Evolutionary conservation across 2,797 vertebrate genomes (phyloP).

Genomic region (Triplophysa bombifrons): DNA sequence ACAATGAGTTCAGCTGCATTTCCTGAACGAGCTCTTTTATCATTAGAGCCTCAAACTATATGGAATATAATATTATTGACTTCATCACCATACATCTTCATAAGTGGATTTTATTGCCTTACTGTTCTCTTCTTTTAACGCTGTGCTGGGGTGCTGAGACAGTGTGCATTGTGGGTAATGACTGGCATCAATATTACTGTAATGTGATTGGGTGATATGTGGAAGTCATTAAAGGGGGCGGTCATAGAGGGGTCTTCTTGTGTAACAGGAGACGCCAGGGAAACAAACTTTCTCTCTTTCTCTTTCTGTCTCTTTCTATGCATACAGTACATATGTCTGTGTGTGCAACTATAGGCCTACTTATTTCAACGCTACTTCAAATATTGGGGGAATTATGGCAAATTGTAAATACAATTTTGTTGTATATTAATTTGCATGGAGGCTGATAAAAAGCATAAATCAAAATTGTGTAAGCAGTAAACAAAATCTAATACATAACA

Average conservation of each 20-base stretch:
- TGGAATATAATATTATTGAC: constrained; percentile 79
- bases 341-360: not conserved
- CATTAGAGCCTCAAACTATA: constrained; percentile 68
- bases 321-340: not conserved
- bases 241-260: constrained; percentile 63
- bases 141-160: constrained; percentile 65
- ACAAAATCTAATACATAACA: not conserved
- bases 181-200: constrained; percentile 79
- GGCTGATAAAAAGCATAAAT: not conserved
- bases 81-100: constrained; percentile 75
- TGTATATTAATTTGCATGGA: not conserved
- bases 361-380: not conserved
- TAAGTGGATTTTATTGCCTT: constrained; percentile 76
- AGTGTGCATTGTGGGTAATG: constrained; percentile 72
- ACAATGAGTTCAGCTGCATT: constrained; percentile 72
- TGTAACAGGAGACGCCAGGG: constrained; percentile 65
- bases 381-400: not conserved
- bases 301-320: constrained; percentile 53
- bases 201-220: constrained; percentile 80
- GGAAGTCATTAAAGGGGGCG: constrained; percentile 70
- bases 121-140: constrained; percentile 62
- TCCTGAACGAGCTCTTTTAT: constrained; percentile 70
- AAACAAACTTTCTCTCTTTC: constrained; percentile 75
- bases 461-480: not conserved
- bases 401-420: not conserved